Evolutionary conservation across 2,888 invertebrate genomes (phyloP).

Genomic region (Reticulitermes lucifugus): DNA sequence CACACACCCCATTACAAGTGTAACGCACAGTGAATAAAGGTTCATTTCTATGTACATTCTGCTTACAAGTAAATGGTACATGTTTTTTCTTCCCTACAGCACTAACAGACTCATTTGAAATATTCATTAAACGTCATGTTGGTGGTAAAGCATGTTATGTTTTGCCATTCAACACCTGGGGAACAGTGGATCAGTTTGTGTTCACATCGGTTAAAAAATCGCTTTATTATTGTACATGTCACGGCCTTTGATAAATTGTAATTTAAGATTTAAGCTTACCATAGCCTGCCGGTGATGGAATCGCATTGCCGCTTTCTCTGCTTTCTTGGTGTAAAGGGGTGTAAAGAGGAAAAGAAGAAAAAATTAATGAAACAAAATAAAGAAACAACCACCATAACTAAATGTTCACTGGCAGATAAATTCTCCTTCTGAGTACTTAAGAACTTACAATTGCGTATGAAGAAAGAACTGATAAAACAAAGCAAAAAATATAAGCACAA

Average conservation of each 20-base stretch:
- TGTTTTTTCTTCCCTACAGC: no score
- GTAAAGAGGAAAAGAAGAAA: slow-evolving; percentile 29
- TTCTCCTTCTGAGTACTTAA: not conserved
- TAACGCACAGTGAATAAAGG: no score
- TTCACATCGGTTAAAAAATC: not conserved
- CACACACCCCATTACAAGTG: no score
- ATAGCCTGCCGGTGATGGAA: slow-evolving; percentile 18
- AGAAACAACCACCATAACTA: not conserved
- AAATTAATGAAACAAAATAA: slow-evolving; percentile 18
- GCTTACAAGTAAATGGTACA: no score
- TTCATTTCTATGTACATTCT: no score
- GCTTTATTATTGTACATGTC: not conserved
- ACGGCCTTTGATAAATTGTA: not conserved
- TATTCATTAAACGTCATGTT: no score
- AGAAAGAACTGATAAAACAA: no score
- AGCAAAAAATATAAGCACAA: no score
- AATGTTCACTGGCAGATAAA: not conserved
- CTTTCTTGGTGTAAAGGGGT: slow-evolving; percentile 17
- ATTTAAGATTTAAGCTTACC: slow-evolving; percentile 21
- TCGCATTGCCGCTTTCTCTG: slow-evolving; percentile 19
- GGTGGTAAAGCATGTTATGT: not conserved
- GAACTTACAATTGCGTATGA: no score
- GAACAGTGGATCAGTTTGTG: slow-evolving; percentile 23
- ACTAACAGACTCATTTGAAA: no score
- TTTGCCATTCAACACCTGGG: not conserved